phyloP scores from a whole-genome alignment of 2,113 vertebrate species.

The Tauraco erythrolophus region DNA sequence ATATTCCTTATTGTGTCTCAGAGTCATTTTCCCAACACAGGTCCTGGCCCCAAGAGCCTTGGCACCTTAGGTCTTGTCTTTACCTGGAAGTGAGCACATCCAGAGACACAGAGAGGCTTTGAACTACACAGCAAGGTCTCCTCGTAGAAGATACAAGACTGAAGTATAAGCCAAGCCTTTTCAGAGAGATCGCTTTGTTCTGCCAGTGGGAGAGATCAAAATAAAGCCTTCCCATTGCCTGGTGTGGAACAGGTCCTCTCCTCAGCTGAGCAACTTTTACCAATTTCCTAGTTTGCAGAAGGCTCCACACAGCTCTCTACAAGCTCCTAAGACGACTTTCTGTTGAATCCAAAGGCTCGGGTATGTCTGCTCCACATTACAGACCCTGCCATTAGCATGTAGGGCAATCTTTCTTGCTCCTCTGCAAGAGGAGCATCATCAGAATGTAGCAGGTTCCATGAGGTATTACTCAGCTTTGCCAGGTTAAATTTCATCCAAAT shows the following conservation, averaged over 20 bases:
- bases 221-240: neutral
- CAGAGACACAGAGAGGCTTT: neutral
- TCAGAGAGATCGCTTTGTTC: neutral
- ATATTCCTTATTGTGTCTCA: no score
- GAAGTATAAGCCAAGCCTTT: neutral
- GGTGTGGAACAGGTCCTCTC: neutral
- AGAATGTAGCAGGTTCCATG: neutral
- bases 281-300: neutral
- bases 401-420: neutral
- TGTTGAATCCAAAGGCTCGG: neutral
- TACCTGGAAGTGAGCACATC: neutral
- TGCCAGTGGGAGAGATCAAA: neutral
- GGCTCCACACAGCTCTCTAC: neutral
- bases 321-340: neutral
- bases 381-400: neutral
- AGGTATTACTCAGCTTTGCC: neutral
- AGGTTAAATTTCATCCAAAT: neutral
- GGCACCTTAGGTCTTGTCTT: neutral
- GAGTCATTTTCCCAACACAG: neutral
- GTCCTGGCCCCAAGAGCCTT: neutral
- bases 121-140: neutral
- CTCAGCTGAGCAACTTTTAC: neutral
- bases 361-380: neutral
- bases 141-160: fast-evolving
- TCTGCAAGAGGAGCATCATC: neutral